Evolutionary conservation across 2,888 invertebrate genomes (phyloP), one percentile per base, ranked within the genome.

Genomic region (Brachylomia viminalis): DNA sequence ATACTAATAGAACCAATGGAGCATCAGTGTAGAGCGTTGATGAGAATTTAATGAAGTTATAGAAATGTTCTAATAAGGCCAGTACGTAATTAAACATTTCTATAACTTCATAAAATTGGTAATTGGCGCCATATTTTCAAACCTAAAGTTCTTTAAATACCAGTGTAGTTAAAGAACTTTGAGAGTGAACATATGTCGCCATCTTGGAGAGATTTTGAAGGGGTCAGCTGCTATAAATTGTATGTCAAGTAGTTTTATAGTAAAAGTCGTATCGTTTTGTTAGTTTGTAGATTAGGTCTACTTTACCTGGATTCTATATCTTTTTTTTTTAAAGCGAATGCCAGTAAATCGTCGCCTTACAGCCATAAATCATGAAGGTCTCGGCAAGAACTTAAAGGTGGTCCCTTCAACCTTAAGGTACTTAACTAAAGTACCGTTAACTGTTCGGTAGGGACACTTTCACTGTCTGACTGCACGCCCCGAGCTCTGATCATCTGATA

Each of bases 401-500:
- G 87, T 82, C 47, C 66, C 69, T 73, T 47, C 58, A 78, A 61
- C 42, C 17, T 62, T 30, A 80, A 82, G 78, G 84, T 87, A 87
- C 82, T 82, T 75, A 68, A 88, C 86, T 90, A 87, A 91, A 89
- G 91, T 92, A 93, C 94, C 92, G 93, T 88, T 94, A 92, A 90
- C 90, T 81, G 88, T 89, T 89, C 83, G 88, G 91, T 89, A 93
- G 94, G 92, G 94, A 93, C 94, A 95, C 95, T 95, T 95, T 95
- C 95, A 94, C 95, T 95, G 88, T 88, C 87, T 90, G 90, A 80
- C 81, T 88, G 79, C 88, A 87, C 87, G 77, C 85, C 87, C 86
- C 90, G 86, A 91, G 72, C 84, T 86, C 86, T 90, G 89, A 92
- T 91, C 91, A 92, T 92, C 90, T 90, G 92, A 92, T 92, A 91